Evolutionary conservation across 2,888 invertebrate genomes (phyloP).

Genomic region (Cheilosia grossa): DNA sequence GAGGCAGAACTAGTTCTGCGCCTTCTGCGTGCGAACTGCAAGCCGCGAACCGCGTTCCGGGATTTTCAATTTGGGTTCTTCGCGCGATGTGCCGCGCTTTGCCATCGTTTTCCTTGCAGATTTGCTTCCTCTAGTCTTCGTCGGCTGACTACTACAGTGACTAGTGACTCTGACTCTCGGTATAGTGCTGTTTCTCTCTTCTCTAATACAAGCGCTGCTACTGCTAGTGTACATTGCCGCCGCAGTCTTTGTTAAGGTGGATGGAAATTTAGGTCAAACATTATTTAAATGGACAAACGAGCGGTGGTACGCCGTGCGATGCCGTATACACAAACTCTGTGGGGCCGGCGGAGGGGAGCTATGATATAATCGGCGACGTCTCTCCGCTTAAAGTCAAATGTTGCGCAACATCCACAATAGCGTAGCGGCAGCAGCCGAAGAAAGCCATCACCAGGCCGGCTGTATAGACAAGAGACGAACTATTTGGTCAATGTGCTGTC

Average conservation of each 20-base stretch:
- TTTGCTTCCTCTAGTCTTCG: constrained; percentile 38
- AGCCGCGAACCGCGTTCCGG: constrained; percentile 51
- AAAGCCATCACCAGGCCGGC: constrained; percentile 42
- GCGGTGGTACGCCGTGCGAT: constrained; percentile 72
- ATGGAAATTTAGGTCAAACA: constrained; percentile 78
- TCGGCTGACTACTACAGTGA: background rate
- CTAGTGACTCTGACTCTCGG: background rate
- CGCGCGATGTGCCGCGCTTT: constrained; percentile 13
- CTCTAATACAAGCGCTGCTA: constrained; percentile 20
- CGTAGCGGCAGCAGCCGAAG: constrained; percentile 55
- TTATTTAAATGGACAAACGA: constrained; percentile 78
- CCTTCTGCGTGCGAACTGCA: constrained; percentile 23
- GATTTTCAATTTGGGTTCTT: constrained; percentile 52
- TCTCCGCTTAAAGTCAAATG: constrained; percentile 75
- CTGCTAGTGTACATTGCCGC: constrained; percentile 34
- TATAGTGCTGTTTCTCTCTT: background rate
- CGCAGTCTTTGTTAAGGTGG: constrained; percentile 76
- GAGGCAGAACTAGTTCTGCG: constrained; percentile 7
- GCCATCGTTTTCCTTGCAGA: constrained; percentile 33
- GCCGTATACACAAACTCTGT: constrained; percentile 60
- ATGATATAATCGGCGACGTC: constrained; percentile 75
- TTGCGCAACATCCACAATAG: constrained; percentile 74
- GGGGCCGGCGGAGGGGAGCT: constrained; percentile 44
- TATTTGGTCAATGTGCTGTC: constrained; percentile 66
- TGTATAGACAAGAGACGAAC: constrained; percentile 67